Base-by-base conservation (phyloP, 2,797 vertebrate genomes). In the Ptychadena robeensis region DNA sequence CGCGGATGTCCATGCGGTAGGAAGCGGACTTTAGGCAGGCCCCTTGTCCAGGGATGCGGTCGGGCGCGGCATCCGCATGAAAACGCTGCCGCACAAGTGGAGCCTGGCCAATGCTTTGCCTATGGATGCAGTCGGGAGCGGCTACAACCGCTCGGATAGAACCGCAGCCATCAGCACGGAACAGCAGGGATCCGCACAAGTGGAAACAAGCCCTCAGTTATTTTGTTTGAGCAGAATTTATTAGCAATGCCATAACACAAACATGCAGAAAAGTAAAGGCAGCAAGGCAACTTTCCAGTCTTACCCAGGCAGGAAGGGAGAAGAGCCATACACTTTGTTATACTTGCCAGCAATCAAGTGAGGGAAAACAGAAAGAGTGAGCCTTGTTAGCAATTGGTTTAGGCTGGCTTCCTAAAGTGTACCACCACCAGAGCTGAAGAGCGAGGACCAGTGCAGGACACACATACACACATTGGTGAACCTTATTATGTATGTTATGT, bases 301-400 rank as follows among this genome's bases (percentile, higher is more conserved):
- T 98, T 98, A 98, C 97, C 97, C 93, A 95, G 91, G 93, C 94
- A 96, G 94, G 94, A 96, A 93, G 92, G 94, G 93, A 95, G 95
- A 94, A 95, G 96, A 95, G 93, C 95, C 96, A 92, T 92, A 93
- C 87, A 93, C 90, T 94, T 93, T 93, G 94, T 97, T 97, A 96
- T 95, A 95, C 94, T 97, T 96, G 96, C 92, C 96, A 95, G 96
- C 96, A 88, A 94, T 95, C 90, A 91, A 90, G 93, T 95, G 92
- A 95, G 95, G 95, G 27, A 92, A 93, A 94, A 94, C 82, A 93
- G 91, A 93, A 90, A 91, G 57, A 92, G 93, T 95, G 94, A 94
- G 92, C 86, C 87, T 91, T 93, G 94, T 97, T 97, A 97, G 95
- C 93, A 90, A 91, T 90, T 89, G 88, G 87, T 91, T 92, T 88